phyloP scores from a whole-genome alignment of 2,797 vertebrate species.

The Anolis apletophallus region DNA sequence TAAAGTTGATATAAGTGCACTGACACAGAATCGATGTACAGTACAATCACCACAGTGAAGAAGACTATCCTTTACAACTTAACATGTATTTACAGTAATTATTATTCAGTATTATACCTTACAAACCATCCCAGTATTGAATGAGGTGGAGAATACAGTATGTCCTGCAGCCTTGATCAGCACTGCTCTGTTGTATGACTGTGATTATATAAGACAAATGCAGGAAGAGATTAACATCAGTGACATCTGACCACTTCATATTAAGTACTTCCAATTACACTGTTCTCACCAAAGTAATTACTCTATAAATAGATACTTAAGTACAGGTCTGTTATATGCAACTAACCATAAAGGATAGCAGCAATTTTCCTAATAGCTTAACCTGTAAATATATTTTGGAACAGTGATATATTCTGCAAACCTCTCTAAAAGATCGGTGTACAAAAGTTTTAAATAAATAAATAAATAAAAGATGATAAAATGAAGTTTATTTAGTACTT shows the following conservation, averaged over 20 bases:
- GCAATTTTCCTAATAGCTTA: constrained; percentile 49
- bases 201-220: constrained; percentile 18
- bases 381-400: constrained; percentile 30
- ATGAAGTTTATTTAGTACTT: constrained; percentile 20
- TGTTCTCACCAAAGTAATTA: constrained; percentile 50
- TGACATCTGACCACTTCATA: neutral
- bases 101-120: constrained; percentile 43
- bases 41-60: neutral
- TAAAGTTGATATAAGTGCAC: neutral
- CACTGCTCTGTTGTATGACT: neutral
- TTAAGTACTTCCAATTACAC: constrained; percentile 21
- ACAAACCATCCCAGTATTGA: neutral
- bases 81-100: constrained; percentile 33
- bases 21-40: neutral
- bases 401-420: constrained; percentile 28
- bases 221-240: constrained; percentile 3
- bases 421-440: constrained; percentile 33
- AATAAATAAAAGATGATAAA: neutral
- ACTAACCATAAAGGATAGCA: neutral
- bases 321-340: constrained; percentile 47
- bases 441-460: no score
- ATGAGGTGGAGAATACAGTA: constrained; percentile 1
- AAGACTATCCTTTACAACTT: neutral
- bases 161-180: neutral
- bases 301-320: constrained; percentile 61